Evolutionary conservation across 2,113 vertebrate genomes (phyloP), one percentile per base, ranked within the genome.

Genomic region (Ophthalmolycus amberensis): DNA sequence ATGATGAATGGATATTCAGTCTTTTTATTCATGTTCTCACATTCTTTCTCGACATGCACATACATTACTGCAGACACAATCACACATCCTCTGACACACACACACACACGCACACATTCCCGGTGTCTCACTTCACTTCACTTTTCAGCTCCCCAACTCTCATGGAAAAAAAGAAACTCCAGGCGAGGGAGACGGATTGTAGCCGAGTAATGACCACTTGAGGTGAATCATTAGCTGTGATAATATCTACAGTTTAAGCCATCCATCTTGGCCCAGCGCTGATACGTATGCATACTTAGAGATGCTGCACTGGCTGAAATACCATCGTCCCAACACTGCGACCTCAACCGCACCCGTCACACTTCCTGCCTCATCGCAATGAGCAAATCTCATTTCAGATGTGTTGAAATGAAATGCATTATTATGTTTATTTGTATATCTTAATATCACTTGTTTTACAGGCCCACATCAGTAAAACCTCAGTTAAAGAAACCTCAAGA

Each of bases 161-260:
- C 11, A 9, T 68, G 82, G 82, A 37, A 50, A 80, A 79, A 85
- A 10, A 54, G 84, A 83, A 85, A 66, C 48, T 46, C 48, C 4
- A 70, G 65, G 66, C 16, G 9, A 77, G 60, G 75, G 75, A 91
- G 91, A 94, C 75, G 9, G 87, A 94, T 93, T 59, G 48, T 60
- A 69, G 86, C 70, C 58, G 66, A 80, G 90, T 94, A 92, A 93
- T 92, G 82, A 79, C 87, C 93, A 91, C 91, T 94, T 94, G 86
- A 95, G 88, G 86, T 94, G 94, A 94, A 90, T 94, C 91, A 94
- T 95, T 94, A 94, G 89, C 90, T 90, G 84, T 91, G 91, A 95
- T 94, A 93, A 94, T 93, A 93, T 93, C 91, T 91, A 89, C 88
- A 80, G 89, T 93, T 90, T 83, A 86, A 85, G 78, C 86, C 88